Evolutionary conservation across 2,888 invertebrate species (phyloP).

Genomic region (Germaria angustata): DNA sequence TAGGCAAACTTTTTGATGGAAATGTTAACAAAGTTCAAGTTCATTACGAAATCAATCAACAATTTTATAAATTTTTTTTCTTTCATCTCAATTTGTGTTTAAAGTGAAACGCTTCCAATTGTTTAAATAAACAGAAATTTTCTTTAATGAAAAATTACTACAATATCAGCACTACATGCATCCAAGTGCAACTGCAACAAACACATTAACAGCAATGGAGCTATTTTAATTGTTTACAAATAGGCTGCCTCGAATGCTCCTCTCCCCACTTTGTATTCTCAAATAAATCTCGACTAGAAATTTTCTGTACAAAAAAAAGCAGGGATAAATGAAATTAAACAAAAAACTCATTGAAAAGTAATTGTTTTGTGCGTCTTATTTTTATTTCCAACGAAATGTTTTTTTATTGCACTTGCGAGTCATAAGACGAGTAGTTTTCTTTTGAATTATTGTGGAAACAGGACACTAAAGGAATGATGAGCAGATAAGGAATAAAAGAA

Average conservation of each 20-base stretch:
- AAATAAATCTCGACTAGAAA: background rate
- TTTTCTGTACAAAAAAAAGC: background rate
- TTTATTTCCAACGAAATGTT: slow-evolving; percentile 38
- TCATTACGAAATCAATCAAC: slow-evolving; percentile 62
- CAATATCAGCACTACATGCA: slow-evolving; percentile 5
- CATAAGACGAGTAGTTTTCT: slow-evolving; percentile 5
- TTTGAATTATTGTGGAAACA: slow-evolving; percentile 1
- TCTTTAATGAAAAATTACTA: slow-evolving; percentile 33
- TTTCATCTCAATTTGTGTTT: background rate
- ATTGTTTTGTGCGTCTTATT: slow-evolving; percentile 26
- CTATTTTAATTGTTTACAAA: slow-evolving; percentile 67
- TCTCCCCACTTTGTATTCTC: background rate
- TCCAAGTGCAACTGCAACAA: slow-evolving; percentile 8
- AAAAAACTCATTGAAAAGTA: slow-evolving; percentile 48
- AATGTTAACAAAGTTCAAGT: slow-evolving; percentile 56
- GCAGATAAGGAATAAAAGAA: background rate
- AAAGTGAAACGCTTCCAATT: background rate
- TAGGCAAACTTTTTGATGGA: slow-evolving; percentile 41
- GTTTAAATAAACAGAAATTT: slow-evolving; percentile 32
- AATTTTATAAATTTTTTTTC: slow-evolving; percentile 12
- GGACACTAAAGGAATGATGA: slow-evolving; percentile 4
- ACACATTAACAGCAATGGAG: slow-evolving; percentile 24
- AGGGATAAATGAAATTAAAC: background rate
- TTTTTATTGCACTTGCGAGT: background rate
- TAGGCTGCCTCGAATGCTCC: slow-evolving; percentile 38